These are phyloP conservation scores for Chrosomus eos DNA, from an alignment of 2,797 vertebrate genomes.

Conservation along the genomic window DNA sequence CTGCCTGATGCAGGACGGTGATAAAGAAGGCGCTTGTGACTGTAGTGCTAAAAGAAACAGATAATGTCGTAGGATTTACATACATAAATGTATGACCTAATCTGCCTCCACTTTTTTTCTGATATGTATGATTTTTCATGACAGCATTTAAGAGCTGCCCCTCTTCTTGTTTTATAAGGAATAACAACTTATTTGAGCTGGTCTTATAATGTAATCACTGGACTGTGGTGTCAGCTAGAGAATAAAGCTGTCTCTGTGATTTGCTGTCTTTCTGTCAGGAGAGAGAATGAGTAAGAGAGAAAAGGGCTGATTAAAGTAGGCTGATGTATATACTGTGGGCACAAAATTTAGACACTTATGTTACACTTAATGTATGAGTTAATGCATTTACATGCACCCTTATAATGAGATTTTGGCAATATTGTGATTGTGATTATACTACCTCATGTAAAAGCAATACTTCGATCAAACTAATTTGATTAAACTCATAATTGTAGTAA, in stretches of 20 bases:
- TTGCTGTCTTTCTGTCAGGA: slow-evolving; percentile 18
- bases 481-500: too few relatives aligned
- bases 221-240: slow-evolving; percentile 35
- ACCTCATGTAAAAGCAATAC: too few relatives aligned
- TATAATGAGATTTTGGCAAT: too few relatives aligned
- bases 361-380: neutral
- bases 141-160: neutral
- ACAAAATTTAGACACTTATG: neutral
- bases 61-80: slow-evolving; percentile 45
- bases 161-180: slow-evolving; percentile 22
- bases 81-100: slow-evolving; percentile 46
- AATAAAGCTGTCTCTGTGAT: slow-evolving; percentile 38
- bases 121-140: slow-evolving; percentile 6
- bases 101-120: neutral
- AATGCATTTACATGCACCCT: too few relatives aligned
- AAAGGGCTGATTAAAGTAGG: neutral
- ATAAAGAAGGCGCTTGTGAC: slow-evolving; percentile 54
- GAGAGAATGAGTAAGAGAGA: neutral
- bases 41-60: slow-evolving; percentile 31
- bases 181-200: slow-evolving; percentile 31
- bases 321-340: neutral
- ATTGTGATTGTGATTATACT: too few relatives aligned
- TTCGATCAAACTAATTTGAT: too few relatives aligned
- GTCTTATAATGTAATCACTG: slow-evolving; percentile 29
- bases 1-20: slow-evolving; percentile 55